Evolutionary conservation across 2,888 invertebrate species (phyloP).

Genomic region (Metellina segmentata): DNA sequence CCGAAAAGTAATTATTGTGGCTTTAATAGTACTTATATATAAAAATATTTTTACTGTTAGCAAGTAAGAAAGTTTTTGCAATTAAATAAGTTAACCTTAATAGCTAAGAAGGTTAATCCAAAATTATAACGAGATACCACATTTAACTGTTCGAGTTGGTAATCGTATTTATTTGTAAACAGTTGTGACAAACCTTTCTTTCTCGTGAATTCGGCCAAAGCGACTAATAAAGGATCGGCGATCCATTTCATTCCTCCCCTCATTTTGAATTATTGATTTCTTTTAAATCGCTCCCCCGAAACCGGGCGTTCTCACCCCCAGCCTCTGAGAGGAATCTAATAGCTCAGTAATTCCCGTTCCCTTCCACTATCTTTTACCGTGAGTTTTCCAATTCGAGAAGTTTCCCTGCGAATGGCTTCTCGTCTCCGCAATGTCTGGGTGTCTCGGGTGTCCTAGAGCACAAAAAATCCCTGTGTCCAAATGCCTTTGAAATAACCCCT

Average conservation of each 20-base stretch:
- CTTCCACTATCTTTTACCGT: background rate
- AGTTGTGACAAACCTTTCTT: too few relatives aligned
- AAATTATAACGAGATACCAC: background rate
- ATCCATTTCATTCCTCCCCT: background rate
- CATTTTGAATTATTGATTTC: background rate
- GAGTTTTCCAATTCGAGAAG: background rate
- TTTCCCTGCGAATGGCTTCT: conserved; percentile 7
- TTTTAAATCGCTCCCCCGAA: background rate
- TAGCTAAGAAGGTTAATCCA: background rate
- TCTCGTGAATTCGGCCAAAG: background rate
- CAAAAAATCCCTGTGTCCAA: conserved; percentile 65
- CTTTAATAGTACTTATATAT: too few relatives aligned
- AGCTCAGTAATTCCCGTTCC: background rate
- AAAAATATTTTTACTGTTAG: too few relatives aligned
- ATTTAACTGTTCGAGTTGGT: too few relatives aligned
- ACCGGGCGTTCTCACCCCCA: background rate
- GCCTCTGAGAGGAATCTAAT: background rate
- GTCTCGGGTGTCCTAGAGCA: conserved; percentile 19
- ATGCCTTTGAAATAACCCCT: conserved; percentile 21
- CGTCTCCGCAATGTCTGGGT: conserved; percentile 18
- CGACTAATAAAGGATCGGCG: background rate
- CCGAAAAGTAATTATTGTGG: too few relatives aligned
- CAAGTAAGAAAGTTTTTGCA: background rate
- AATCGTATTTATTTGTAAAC: too few relatives aligned
- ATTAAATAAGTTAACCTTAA: background rate